Conservation (phyloP, 2,797 vertebrate genomes). For the Synaphobranchus kaupii region DNA sequence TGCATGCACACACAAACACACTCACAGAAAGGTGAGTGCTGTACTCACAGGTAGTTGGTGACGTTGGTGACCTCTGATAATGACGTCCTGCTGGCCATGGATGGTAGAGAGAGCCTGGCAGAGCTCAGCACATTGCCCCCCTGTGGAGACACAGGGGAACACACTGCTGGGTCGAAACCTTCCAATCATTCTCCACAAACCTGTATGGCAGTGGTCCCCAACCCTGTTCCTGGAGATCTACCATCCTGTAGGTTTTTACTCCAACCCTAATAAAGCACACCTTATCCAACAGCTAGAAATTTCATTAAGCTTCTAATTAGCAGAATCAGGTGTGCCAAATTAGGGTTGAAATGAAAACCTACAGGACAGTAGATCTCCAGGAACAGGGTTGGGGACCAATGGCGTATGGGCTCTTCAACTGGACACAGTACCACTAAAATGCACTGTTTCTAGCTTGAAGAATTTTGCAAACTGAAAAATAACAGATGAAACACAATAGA, state of each 20-base stretch:
- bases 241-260: too few relatives aligned
- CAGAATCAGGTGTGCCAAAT: too few relatives aligned
- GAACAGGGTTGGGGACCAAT: too few relatives aligned
- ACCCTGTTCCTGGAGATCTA: too few relatives aligned
- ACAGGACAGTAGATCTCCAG: too few relatives aligned
- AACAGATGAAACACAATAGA: not conserved
- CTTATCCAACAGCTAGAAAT: too few relatives aligned
- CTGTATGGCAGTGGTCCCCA: too few relatives aligned
- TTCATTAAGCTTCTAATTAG: too few relatives aligned
- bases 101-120: conserved; percentile 85
- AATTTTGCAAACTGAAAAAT: not conserved
- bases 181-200: not conserved
- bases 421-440: not conserved
- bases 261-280: too few relatives aligned
- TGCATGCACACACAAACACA: too few relatives aligned
- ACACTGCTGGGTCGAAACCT: not conserved
- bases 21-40: too few relatives aligned
- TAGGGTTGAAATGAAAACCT: too few relatives aligned
- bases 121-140: conserved; percentile 89
- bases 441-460: not conserved
- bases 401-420: not conserved
- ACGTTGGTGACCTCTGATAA: conserved; percentile 92
- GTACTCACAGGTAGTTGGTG: conserved; percentile 86
- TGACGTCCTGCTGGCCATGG: conserved; percentile 90
- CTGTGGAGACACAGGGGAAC: conserved; percentile 56